phyloP scores from a whole-genome alignment of 1,140 invertebrate genomes.

The Drosophila insularis region DNA sequence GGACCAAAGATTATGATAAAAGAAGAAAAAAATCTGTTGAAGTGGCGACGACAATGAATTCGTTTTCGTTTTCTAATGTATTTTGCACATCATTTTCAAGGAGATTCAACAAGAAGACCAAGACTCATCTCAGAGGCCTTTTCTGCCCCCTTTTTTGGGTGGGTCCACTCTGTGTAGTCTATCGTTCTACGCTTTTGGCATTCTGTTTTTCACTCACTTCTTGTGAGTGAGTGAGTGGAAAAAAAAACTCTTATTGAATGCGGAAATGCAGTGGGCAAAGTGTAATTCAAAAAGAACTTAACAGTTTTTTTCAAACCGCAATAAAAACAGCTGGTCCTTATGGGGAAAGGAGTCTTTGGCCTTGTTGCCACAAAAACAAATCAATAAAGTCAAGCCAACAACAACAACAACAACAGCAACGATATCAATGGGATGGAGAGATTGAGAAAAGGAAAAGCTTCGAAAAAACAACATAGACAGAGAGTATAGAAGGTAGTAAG shows the following conservation, averaged over 20 bases:
- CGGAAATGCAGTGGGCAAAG: conserved; percentile 36
- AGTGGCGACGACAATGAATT: conserved; percentile 26
- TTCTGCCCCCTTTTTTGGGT: too few relatives aligned
- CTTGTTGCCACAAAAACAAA: conserved; percentile 13
- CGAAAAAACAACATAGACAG: background rate
- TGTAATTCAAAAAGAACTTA: conserved; percentile 27
- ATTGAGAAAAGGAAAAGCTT: background rate
- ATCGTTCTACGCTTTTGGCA: conserved; percentile 26
- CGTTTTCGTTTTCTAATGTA: conserved; percentile 49
- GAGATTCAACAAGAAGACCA: background rate
- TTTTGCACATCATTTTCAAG: conserved; percentile 39
- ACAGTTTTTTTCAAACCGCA: conserved; percentile 33
- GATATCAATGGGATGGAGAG: background rate
- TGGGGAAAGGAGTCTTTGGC: background rate
- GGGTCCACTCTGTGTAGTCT: conserved; percentile 16
- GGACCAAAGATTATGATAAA: conserved; percentile 7
- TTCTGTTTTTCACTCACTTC: conserved; percentile 2
- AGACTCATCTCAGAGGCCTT: too few relatives aligned
- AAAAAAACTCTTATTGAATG: conserved; percentile 7
- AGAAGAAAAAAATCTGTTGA: conserved; percentile 2
- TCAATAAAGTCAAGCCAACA: conserved; percentile 11
- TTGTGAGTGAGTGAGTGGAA: background rate
- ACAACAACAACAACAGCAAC: background rate
- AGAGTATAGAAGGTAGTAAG: background rate
- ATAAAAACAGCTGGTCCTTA: conserved; percentile 18